Base-by-base conservation (phyloP, 2,888 invertebrate species). In the Nomada hirtipes region DNA sequence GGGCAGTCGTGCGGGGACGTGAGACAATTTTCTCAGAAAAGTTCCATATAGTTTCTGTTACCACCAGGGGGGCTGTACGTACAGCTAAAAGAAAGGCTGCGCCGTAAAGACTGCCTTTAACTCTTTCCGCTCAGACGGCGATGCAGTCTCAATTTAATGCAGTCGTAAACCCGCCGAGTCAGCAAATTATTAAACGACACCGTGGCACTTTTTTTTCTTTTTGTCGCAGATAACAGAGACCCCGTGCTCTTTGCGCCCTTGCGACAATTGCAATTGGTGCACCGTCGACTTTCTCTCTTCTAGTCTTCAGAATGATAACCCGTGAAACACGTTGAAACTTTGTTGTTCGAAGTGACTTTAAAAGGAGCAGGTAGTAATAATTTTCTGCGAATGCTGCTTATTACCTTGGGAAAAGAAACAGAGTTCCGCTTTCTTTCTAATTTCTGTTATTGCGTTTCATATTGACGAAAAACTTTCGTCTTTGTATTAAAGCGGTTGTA, bases 41-140 rank as follows among this genome's bases (percentile, higher is more conserved):
- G 60, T 80, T 60, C 10, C 74, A 65, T 81, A 70, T 70, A 82
- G 47, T 65, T 80, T 11, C 23, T 67, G 74, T 64, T 83, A 76
- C 83, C 78, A 47, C 23, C 55, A 7, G 15, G 68, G 60, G 75
- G 52, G 44, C 50, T 61, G 61, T 70, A 74, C 53, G 44, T 85
- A 68, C 76, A 69, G 57, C 9, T 47, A 52, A 59, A 68, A 65
- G 61, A 52, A 76, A 60, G 60, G 15, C 36, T 29, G 53, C 44
- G 65, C 74, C 79, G 65, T 86, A 87, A 86, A 87, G 67, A 76
- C 52, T 29, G 52, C 57, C 67, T 69, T 78, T 85, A 87, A 73
- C 65, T 29, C 74, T 74, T 47, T 50, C 71, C 44, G 52, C 18
- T 55, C 26, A 63, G 47, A 9, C 20, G 42, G 11, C 71, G 44